Evolutionary conservation across 2,113 vertebrate species (phyloP), one percentile per base, ranked within the genome.

Genomic region (Apistogramma diplotaenia): DNA sequence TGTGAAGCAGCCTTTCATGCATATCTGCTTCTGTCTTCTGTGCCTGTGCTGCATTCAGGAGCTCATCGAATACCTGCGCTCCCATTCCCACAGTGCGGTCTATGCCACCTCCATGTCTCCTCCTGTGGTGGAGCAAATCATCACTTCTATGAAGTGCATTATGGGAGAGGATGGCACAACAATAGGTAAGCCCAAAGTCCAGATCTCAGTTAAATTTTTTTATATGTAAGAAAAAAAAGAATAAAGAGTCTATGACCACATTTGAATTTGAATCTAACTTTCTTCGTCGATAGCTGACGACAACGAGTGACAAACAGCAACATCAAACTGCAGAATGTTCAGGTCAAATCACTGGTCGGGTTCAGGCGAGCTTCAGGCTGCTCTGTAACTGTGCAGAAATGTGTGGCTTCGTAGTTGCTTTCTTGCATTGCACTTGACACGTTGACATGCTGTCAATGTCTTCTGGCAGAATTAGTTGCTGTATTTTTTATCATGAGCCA

Each of bases 131-230:
- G 95, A 98, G 91, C 97, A 99, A 94, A 96, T 99, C 90, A 93
- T 98, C 93, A 94, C 96, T 94, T 97, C 97, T 13, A 96, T 99
- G 96, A 98, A 97, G 93, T 98, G 97, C 90, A 97, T 99, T 95
- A 98, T 98, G 97, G 97, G 97, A 90, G 95, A 97, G 91, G 97
- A 99, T 83, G 97, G 98, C 90, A 97, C 96, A 60, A 95, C 89
- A 23, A 79, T 96, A 40, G 97, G 97, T 97, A 83, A 79, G 84
- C 70, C 25, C 21, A 15, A 33, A 10, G 21, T 35, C 0, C 65
- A 51, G 16, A 51, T 67, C 19, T 18, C 16, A 49, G 5, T 27
- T 25, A n/a, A n/a, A n/a, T n/a, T 43, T 9, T 23, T 62, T 40
- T 40, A 62, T 40, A 37, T 40, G 33, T 62, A 35, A 16, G 35